Conservation (phyloP, 35 echinoderm and acorn worm species). For the Diadema setosum region DNA sequence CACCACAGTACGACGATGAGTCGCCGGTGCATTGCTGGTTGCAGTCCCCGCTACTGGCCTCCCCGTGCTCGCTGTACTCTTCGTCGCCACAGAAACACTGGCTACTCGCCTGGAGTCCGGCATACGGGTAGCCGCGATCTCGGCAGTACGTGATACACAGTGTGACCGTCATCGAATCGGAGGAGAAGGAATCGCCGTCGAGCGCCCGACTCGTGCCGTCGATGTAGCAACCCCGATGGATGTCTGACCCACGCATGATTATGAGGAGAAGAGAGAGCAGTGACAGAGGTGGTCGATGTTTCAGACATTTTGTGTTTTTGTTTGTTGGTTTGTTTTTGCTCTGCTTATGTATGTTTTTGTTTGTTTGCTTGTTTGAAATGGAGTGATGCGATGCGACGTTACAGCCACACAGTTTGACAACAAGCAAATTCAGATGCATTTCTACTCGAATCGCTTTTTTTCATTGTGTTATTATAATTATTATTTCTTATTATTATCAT, state of each 20-base stretch:
- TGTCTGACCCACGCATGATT: not conserved
- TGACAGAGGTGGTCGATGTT: too few relatives aligned
- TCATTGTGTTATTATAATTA: too few relatives aligned
- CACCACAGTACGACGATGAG: constrained; percentile 4
- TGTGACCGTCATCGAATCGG: not conserved
- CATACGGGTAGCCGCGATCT: constrained; percentile 34
- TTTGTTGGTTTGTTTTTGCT: not conserved
- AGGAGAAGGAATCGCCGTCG: not conserved
- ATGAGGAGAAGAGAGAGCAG: not conserved
- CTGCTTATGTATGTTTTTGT: too few relatives aligned
- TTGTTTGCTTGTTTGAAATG: not conserved
- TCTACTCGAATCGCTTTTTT: too few relatives aligned
- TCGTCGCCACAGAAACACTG: constrained; percentile 34
- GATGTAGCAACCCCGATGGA: constrained; percentile 34
- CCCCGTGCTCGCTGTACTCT: constrained; percentile 18
- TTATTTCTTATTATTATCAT: too few relatives aligned
- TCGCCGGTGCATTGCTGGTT: not conserved
- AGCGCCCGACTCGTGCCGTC: not conserved
- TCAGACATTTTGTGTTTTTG: not conserved
- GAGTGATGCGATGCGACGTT: too few relatives aligned
- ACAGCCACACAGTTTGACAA: too few relatives aligned
- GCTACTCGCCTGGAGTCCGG: constrained; percentile 1
- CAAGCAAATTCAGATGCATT: too few relatives aligned
- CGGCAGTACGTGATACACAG: constrained; percentile 27
- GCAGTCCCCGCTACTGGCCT: constrained; percentile 16